phyloP scores from a whole-genome alignment of 1,140 invertebrate genomes.

The Trichonephila clavipes region DNA sequence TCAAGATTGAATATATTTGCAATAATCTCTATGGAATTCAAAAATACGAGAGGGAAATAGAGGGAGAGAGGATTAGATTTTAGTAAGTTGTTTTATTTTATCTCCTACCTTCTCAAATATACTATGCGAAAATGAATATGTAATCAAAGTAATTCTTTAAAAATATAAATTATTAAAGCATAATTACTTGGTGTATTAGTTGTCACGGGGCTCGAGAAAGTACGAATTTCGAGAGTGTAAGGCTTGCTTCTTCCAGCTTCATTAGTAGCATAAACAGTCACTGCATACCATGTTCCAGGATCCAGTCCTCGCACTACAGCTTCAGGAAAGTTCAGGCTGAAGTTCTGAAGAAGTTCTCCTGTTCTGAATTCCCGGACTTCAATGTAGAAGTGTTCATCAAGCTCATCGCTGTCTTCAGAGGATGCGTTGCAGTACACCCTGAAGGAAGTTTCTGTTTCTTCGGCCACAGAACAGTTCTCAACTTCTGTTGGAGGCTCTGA shows the following conservation, averaged over 20 bases:
- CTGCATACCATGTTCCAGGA: not conserved
- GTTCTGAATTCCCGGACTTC: not conserved
- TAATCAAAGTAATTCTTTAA: too few relatives aligned
- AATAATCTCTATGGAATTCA: too few relatives aligned
- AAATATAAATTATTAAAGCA: too few relatives aligned
- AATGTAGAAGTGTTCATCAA: conserved; percentile 31
- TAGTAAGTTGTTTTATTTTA: too few relatives aligned
- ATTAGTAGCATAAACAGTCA: conserved; percentile 10
- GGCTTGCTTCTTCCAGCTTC: conserved; percentile 41
- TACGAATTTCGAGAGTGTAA: not conserved
- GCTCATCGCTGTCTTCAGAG: not conserved
- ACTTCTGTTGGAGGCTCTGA: conserved; percentile 28
- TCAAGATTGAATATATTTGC: too few relatives aligned
- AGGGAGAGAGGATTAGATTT: too few relatives aligned
- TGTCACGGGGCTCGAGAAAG: not conserved
- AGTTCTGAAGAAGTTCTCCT: conserved; percentile 15
- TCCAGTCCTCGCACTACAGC: not conserved
- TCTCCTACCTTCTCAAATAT: too few relatives aligned
- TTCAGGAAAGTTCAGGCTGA: conserved; percentile 9
- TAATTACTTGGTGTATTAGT: not conserved
- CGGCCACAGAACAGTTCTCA: conserved; percentile 15
- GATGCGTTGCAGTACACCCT: conserved; percentile 51
- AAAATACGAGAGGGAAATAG: too few relatives aligned
- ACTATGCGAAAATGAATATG: too few relatives aligned
- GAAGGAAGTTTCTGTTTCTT: not conserved